Evolutionary conservation across 2,888 invertebrate species (phyloP), one percentile per base, ranked within the genome.

Genomic region (Synanthedon tipuliformis): DNA sequence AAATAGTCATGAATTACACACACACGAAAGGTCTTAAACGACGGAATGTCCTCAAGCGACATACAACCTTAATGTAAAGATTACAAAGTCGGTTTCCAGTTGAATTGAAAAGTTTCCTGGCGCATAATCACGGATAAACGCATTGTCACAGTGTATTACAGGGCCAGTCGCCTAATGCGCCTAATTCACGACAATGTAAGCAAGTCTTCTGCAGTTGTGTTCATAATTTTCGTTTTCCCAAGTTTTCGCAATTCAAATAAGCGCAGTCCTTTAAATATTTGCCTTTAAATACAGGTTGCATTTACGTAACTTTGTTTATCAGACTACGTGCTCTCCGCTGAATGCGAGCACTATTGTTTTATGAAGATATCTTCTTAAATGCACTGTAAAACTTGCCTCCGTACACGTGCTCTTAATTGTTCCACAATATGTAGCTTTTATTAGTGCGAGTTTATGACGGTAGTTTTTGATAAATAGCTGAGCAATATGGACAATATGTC

Each of bases 111-210:
- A 53, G 57, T 65, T 55, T 66, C 68, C 67, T 68, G 66, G 64
- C 65, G 73, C 70, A 76, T 78, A 78, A 78, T 77, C 73, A 78
- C 62, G 75, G 78, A 74, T 80, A 81, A 81, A 80, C 75, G 79
- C 81, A 78, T 77, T 78, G 78, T 80, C 82, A 77, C 79, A 80
- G 76, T 80, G 81, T 79, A 83, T 80, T 81, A 81, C 75, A 71
- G 69, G 72, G 70, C 73, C 68, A 70, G 76, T 73, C 69, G 73
- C 72, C 75, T 82, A 85, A 85, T 84, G 78, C 79, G 78, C 70
- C 81, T 81, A 82, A 83, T 83, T 82, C 82, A 83, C 81, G 83
- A 80, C 79, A 80, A 50, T 4, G 69, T 78, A 79, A 15, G 45
- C 45, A n/a, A 13, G 45, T 12, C 45, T 45, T 45, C 45, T n/a